Percentiles rank a stretch among this genome's conserved stretches.
These are phyloP conservation scores for Microchirus variegatus DNA, from an alignment of 2,797 vertebrate genomes.

Conservation along the genomic window DNA sequence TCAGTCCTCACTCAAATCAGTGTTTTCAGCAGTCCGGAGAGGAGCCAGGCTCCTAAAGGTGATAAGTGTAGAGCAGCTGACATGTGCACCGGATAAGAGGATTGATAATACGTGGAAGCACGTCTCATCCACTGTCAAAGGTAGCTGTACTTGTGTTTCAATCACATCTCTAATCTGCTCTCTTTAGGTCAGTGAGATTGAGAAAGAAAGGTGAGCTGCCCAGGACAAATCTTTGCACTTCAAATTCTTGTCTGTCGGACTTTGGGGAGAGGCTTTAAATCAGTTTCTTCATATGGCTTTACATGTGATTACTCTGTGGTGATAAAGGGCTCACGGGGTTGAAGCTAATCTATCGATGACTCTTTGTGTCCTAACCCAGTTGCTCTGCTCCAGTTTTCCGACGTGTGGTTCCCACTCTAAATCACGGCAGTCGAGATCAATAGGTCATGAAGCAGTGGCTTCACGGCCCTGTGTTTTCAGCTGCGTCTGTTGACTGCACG, in stretches of 20 bases:
- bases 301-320: constrained; percentile 14
- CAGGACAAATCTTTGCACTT: constrained; percentile 2
- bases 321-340: constrained; percentile 32
- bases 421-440: constrained; percentile 46
- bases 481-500: constrained; percentile 38
- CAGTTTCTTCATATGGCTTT: background rate
- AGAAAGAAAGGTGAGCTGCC: constrained; percentile 57
- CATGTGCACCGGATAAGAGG: background rate
- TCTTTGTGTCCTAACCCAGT: constrained; percentile 52
- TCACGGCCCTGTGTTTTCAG: constrained; percentile 33
- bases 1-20: constrained; percentile 14
- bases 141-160: constrained; percentile 25
- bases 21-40: constrained; percentile 9
- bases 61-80: constrained; percentile 14
- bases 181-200: constrained; percentile 63
- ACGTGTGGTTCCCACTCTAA: constrained; percentile 38
- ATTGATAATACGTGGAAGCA: constrained; percentile 2
- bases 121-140: constrained; percentile 19
- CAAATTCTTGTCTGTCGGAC: constrained; percentile 13
- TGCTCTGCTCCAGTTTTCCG: constrained; percentile 50
- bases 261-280: background rate
- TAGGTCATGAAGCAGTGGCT: constrained; percentile 41
- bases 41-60: constrained; percentile 17
- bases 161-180: constrained; percentile 53
- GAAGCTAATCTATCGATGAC: constrained; percentile 45